These are phyloP conservation scores for Bucco capensis DNA, from an alignment of 2,113 vertebrate species.

Conservation along the genomic window DNA sequence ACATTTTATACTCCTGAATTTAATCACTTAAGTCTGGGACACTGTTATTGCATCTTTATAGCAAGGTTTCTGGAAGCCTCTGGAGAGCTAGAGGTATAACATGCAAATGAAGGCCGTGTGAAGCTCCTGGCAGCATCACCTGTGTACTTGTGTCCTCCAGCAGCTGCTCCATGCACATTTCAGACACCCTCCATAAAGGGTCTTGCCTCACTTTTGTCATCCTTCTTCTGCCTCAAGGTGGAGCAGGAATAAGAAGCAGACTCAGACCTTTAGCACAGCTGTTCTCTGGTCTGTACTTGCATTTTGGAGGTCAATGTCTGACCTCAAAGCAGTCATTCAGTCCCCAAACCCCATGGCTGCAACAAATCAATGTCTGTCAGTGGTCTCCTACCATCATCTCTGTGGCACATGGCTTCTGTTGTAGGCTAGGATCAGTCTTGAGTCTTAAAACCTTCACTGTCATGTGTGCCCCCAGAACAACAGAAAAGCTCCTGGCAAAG, in stretches of 20 bases:
- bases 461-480: no score
- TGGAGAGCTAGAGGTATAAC: not conserved
- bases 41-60: not conserved
- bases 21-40: not conserved
- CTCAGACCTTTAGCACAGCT: not conserved
- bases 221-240: not conserved
- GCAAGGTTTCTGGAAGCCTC: not conserved
- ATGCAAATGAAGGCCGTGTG: not conserved
- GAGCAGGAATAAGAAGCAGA: not conserved
- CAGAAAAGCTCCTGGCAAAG: no score
- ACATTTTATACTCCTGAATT: not conserved
- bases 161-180: rapidly evolving
- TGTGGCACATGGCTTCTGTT: no score
- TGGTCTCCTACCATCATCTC: no score
- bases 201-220: not conserved
- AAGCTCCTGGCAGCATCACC: not conserved
- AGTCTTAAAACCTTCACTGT: no score
- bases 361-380: no score
- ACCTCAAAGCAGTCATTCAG: no score
- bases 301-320: not conserved
- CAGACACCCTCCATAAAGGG: not conserved
- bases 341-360: not conserved
- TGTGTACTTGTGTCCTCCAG: not conserved
- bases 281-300: not conserved
- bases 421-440: no score